Conservation (phyloP, 2,797 vertebrate species). For the Cottoperca gobio region DNA sequence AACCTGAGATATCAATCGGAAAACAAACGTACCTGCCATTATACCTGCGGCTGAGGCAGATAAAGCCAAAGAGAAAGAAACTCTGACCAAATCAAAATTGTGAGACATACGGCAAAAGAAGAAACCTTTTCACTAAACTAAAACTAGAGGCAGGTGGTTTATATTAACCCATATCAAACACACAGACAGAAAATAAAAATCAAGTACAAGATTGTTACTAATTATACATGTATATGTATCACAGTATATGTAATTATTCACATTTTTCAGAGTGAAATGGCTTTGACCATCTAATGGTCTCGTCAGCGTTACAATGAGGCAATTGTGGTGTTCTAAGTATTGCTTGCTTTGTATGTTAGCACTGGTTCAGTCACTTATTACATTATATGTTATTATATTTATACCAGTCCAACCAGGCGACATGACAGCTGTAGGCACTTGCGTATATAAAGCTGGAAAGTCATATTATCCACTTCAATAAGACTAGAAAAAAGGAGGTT, state of each 20-base stretch:
- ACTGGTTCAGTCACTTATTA: neutral
- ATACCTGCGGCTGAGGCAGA: neutral
- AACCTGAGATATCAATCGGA: slow-evolving; percentile 29
- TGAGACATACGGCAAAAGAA: too few relatives aligned
- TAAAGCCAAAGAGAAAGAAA: slow-evolving; percentile 2
- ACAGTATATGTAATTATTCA: neutral
- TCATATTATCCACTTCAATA: neutral
- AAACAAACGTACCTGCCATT: slow-evolving; percentile 42
- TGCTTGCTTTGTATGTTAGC: neutral
- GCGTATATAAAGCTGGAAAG: neutral
- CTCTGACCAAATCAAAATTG: neutral
- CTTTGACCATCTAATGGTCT: neutral
- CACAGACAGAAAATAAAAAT: neutral
- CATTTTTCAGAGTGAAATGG: neutral
- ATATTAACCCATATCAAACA: neutral
- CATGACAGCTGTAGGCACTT: slow-evolving; percentile 21
- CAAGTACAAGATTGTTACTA: neutral
- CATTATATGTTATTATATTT: neutral
- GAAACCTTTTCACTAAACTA: neutral
- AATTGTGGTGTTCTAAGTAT: slow-evolving; percentile 2
- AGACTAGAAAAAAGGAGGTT: neutral
- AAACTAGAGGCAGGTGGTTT: neutral
- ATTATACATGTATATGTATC: neutral
- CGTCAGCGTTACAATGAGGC: neutral
- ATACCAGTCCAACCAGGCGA: neutral